Base-by-base conservation (phyloP, 1,140 invertebrate genomes). In the Dendroctonus valens region DNA sequence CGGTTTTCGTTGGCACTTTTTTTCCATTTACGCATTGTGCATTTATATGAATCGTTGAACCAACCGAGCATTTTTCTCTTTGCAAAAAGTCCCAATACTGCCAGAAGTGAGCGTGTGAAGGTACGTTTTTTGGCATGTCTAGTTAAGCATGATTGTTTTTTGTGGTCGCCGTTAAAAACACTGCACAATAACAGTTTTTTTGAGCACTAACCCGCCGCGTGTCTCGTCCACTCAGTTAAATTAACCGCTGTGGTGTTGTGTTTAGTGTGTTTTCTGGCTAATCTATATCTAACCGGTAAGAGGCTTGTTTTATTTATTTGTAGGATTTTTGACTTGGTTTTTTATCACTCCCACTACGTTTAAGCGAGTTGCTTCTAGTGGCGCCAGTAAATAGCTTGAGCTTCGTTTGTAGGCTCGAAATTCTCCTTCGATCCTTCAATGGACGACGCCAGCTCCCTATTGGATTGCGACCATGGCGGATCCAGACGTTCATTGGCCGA, bases 401-500 rank as follows among this genome's bases (percentile, higher is more conserved):
- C 9, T 37, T 39, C 52, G 26, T 26, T 76, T 78, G 48, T 78
- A 85, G 84, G 83, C 72, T 87, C 86, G 69, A 88, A 87, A 79
- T 86, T 85, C 72, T 87, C 86, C 11, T 85, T 87, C 72, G 87
- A 88, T 76, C 84, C 83, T 40, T 87, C 86, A 72, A 81, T 88
- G 54, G 87, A 88, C 54, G 87, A 89, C 67, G 84, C 83, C 44
- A 84, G 84, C 74, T 89, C 87, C 55, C 78, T 87, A 15, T 69
- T 83, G 26, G 82, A 82, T 46, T 80, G 80, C 55, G 79, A 82
- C 6, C 79, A 81, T 46, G 83, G 83, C 59, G 87, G 88, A 15
- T 92, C 90, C 5, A 80, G 89, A 59, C 84, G 88, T 15, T 92
- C 90, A 38, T 81, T 93, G 41, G 89, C 90, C 9, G 90, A 91